Evolutionary conservation across 2,888 invertebrate species (phyloP).

Genomic region (Latrodectus elegans): DNA sequence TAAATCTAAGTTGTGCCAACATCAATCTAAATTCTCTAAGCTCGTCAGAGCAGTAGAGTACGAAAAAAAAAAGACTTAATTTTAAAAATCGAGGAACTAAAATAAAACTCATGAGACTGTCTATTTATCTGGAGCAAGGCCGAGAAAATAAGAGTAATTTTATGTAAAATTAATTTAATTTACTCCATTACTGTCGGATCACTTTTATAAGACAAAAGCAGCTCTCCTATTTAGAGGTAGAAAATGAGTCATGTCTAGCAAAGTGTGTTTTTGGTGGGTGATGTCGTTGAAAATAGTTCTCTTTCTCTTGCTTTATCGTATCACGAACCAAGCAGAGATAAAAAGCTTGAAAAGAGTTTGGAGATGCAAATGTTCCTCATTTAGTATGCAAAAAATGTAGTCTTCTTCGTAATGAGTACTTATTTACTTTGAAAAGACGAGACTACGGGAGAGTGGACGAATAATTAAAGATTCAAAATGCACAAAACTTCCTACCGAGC

Average conservation of each 20-base stretch:
- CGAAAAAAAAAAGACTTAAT: no score
- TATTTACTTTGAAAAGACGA: conserved; percentile 32
- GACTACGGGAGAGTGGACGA: neutral
- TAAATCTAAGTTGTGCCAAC: no score
- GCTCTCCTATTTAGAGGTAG: neutral
- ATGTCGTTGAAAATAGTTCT: neutral
- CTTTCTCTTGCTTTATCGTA: neutral
- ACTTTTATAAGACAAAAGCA: neutral
- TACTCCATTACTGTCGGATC: neutral
- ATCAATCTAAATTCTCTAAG: no score
- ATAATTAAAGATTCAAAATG: conserved; percentile 51
- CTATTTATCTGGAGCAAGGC: no score
- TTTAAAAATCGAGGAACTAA: no score
- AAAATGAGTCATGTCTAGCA: neutral
- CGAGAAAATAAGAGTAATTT: neutral
- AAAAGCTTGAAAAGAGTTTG: neutral
- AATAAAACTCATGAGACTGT: no score
- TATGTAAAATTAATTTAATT: neutral
- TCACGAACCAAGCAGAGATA: neutral
- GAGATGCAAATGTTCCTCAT: conserved; percentile 43
- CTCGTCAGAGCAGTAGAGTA: no score
- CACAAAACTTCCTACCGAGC: neutral
- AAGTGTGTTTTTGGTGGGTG: neutral
- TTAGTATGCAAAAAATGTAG: conserved; percentile 48
- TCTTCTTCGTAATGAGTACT: conserved; percentile 34